Conservation (phyloP, 2,888 invertebrate species). For the Aspidiotus destructor region DNA sequence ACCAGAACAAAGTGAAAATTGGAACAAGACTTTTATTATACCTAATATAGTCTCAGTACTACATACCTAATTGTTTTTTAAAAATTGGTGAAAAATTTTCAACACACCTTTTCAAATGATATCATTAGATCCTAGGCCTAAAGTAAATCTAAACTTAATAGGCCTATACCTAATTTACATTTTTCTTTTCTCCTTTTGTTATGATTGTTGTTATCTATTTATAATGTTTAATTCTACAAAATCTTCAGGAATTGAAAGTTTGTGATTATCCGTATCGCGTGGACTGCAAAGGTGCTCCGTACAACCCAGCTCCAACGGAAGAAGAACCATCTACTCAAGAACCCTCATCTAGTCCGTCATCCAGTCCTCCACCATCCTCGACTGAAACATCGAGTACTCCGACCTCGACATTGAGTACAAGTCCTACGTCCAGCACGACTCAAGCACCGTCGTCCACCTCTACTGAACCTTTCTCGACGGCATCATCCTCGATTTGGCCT, state of each 20-base stretch:
- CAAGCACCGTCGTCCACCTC: conserved; percentile 14
- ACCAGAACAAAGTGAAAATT: no score
- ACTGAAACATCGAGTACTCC: conserved; percentile 26
- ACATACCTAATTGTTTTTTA: no score
- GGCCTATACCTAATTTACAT: no score
- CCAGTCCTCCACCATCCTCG: conserved; percentile 26
- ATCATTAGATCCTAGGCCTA: no score
- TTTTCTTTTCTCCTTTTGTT: no score
- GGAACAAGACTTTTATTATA: no score
- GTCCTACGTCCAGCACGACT: conserved; percentile 10
- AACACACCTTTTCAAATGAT: no score
- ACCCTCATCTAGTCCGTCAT: conserved; percentile 17
- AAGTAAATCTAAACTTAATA: no score
- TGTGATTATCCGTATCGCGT: conserved; percentile 56
- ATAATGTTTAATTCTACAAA: neutral
- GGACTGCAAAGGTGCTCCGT: conserved; percentile 46
- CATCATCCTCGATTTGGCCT: conserved; percentile 34
- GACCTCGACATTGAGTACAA: conserved; percentile 8
- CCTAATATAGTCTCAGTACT: no score
- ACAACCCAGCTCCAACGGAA: conserved; percentile 36
- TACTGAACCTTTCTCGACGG: conserved; percentile 15
- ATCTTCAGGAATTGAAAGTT: conserved; percentile 50
- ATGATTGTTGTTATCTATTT: no score
- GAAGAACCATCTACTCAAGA: conserved; percentile 32
- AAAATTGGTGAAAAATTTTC: no score